Base-by-base conservation (phyloP, 2,113 vertebrate species). In the Chloroceryle aenea region DNA sequence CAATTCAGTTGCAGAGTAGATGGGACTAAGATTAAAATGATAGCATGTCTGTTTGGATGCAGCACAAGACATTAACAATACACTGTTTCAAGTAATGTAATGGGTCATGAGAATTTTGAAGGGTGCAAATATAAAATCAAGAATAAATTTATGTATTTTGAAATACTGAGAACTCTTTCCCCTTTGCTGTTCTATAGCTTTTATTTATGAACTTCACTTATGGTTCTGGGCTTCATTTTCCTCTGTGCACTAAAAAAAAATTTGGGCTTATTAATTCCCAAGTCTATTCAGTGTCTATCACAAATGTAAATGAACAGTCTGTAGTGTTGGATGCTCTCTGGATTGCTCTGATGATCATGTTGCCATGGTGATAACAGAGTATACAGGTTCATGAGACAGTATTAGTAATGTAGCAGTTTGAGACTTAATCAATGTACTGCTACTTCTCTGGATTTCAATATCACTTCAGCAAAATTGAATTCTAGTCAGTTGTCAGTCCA, bases 401-500 rank as follows among this genome's bases (percentile, higher is more conserved):
- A 95, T 98, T 97, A 98, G 96, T 93, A 97, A 97, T 87, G 93
- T 80, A 82, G 97, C 94, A 87, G 91, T 97, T 96, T 91, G 97
- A 98, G 98, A 97, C 94, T 96, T 98, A 98, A 98, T 98, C 97
- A 98, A 96, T 88, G 55, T 85, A 42, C 92, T 55, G 75, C 47
- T 92, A 92, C 95, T 96, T 97, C 93, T 93, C 92, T 9, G 63
- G 97, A 96, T 98, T 98, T 98, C 98, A 97, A 89, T 97, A 98
- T 97, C 97, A 96, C 95, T 97, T 96, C 52, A 86, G 93, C 90
- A 97, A 98, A 94, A 98, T 98, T 98, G 97, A 97, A 98, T 98
- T 98, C 97, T 92, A 97, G 97, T 95, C 96, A 97, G 95, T 98
- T 97, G 97, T 97, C 97, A 97, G 95, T 98, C 96, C 85, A 67